phyloP scores from a whole-genome alignment of 2,113 vertebrate genomes.

The Megaceryle torquata region DNA sequence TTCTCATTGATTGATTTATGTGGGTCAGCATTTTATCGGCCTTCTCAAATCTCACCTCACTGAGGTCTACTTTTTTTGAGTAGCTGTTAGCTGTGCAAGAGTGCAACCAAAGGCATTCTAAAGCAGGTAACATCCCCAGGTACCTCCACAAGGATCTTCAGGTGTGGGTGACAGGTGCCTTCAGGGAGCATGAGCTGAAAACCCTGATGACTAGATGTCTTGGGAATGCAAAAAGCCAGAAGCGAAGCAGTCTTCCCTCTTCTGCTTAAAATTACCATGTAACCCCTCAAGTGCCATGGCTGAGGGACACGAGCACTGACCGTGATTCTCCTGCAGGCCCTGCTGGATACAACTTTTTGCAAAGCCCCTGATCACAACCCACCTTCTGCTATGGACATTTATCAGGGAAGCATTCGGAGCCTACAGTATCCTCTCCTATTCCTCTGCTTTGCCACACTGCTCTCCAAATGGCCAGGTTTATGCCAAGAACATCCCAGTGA shows the following conservation, averaged over 20 bases:
- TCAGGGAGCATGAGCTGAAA: neutral
- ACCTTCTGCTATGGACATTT: neutral
- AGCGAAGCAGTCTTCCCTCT: neutral
- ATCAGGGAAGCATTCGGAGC: neutral
- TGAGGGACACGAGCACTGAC: neutral
- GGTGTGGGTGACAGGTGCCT: neutral
- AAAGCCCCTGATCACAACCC: neutral
- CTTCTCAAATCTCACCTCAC: neutral
- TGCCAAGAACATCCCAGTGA: neutral
- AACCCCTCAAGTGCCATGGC: too few relatives aligned
- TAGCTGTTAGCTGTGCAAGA: neutral
- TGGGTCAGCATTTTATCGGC: neutral
- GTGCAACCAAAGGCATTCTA: neutral
- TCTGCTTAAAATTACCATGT: neutral
- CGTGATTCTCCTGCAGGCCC: neutral
- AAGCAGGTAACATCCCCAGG: neutral
- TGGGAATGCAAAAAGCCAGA: neutral
- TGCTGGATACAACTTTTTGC: neutral
- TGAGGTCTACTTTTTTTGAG: fast-evolving
- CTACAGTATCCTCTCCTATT: neutral
- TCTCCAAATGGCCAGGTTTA: fast-evolving
- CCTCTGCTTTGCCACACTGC: neutral
- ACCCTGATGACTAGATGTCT: neutral
- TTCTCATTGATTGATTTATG: neutral
- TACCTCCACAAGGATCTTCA: neutral